These are phyloP conservation scores for Masticophis lateralis DNA, from an alignment of 2,797 vertebrate genomes.

Conservation along the genomic window DNA sequence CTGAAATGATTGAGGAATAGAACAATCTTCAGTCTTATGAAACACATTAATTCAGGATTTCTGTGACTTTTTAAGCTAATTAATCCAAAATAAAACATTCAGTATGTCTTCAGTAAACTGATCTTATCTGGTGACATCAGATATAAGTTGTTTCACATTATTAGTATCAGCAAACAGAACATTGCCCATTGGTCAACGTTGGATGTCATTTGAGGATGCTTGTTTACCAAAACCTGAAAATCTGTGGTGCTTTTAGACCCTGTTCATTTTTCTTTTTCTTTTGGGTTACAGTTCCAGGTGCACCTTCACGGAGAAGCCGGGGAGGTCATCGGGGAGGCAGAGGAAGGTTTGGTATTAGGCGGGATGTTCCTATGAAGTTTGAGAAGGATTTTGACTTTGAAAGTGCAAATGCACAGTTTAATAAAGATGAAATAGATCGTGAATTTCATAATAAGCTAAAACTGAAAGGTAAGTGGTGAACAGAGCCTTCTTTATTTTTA, in stretches of 20 bases:
- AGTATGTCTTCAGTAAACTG: neutral
- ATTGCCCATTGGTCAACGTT: neutral
- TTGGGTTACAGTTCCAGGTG: conserved; percentile 64
- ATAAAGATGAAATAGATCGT: conserved; percentile 96
- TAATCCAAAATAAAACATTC: neutral
- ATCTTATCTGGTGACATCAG: neutral
- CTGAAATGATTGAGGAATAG: neutral
- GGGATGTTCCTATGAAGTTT: conserved; percentile 95
- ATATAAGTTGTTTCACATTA: neutral
- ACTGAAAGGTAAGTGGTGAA: conserved; percentile 83
- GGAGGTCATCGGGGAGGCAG: conserved; percentile 87
- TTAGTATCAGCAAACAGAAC: neutral
- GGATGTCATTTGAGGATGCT: neutral
- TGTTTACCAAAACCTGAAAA: neutral
- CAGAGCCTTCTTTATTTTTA: neutral
- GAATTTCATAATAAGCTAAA: conserved; percentile 98
- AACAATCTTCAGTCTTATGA: neutral
- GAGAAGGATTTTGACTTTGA: conserved; percentile 99
- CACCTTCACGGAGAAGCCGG: conserved; percentile 77
- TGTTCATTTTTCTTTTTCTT: neutral
- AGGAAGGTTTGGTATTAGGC: conserved; percentile 84
- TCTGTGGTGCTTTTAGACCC: neutral
- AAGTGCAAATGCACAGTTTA: conserved; percentile 96
- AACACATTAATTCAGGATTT: neutral
- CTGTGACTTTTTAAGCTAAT: neutral